Conservation (phyloP, 2,888 invertebrate species). For the Cataglyphis altisquamis region DNA sequence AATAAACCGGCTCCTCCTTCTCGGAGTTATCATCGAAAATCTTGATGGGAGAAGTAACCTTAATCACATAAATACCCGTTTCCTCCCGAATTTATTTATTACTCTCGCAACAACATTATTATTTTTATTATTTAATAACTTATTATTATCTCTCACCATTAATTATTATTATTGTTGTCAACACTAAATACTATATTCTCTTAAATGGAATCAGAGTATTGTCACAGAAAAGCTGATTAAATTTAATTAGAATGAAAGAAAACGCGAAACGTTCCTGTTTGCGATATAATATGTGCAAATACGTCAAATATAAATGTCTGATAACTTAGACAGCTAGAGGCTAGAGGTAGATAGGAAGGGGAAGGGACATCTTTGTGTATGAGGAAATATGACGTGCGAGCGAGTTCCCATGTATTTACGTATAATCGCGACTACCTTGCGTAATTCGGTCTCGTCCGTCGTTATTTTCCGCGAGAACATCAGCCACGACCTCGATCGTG, state of each 20-base stretch:
- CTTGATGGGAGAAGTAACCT: neutral
- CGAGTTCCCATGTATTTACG: neutral
- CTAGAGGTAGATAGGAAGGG: neutral
- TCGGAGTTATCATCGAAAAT: conserved; percentile 35
- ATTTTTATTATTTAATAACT: neutral
- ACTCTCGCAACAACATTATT: neutral
- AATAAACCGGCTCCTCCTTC: conserved; percentile 51
- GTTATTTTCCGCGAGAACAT: conserved; percentile 34
- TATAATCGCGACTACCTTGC: conserved; percentile 70
- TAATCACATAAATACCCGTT: neutral
- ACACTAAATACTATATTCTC: neutral
- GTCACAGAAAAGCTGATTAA: neutral
- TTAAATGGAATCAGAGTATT: neutral
- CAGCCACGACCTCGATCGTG: neutral
- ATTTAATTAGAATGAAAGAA: neutral
- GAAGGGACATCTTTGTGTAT: neutral
- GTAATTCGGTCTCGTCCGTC: conserved; percentile 71
- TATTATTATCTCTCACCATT: neutral
- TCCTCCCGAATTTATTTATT: neutral
- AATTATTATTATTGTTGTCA: neutral
- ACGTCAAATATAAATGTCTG: neutral
- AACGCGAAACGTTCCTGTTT: neutral
- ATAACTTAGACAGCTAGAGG: neutral
- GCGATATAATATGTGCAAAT: neutral
- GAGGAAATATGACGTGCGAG: conserved; percentile 3